Conservation (phyloP, 2,797 vertebrate species). For the Pseudotriccus pelzelni region DNA sequence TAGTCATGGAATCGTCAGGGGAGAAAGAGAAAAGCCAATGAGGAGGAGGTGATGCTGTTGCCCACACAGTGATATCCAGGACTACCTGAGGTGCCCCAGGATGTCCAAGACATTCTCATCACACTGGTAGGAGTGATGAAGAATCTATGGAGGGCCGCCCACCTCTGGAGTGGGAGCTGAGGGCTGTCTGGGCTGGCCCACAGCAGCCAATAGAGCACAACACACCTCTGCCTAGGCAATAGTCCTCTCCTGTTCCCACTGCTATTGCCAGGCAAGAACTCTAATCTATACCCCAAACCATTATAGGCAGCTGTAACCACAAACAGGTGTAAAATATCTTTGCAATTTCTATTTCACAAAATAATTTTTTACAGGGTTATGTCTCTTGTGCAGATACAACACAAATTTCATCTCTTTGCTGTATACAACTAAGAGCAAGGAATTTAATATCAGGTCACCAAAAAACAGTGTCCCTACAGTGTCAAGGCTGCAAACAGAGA, state of each 20-base stretch:
- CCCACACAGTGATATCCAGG: background rate
- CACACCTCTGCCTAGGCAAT: rapidly evolving
- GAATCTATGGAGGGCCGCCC: background rate
- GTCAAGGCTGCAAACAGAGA: background rate
- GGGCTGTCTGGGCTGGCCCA: background rate
- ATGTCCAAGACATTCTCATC: background rate
- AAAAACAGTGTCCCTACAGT: background rate
- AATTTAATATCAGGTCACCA: background rate
- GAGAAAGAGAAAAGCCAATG: background rate
- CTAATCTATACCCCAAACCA: background rate
- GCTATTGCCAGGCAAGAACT: background rate
- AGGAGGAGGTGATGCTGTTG: background rate
- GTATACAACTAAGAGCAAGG: background rate
- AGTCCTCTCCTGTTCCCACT: background rate
- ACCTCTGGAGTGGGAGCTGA: background rate
- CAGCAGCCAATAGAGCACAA: background rate
- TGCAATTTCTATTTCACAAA: background rate
- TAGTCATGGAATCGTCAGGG: background rate
- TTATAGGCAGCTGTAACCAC: background rate
- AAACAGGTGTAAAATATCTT: background rate
- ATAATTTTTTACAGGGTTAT: background rate
- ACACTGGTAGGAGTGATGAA: background rate
- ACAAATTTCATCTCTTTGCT: background rate
- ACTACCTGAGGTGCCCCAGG: background rate
- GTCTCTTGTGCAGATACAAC: background rate